Percentiles rank a stretch among this genome's conserved stretches.
These are phyloP conservation scores for Erpornis zantholeuca DNA, from an alignment of 2,113 vertebrate genomes.

Conservation along the genomic window DNA sequence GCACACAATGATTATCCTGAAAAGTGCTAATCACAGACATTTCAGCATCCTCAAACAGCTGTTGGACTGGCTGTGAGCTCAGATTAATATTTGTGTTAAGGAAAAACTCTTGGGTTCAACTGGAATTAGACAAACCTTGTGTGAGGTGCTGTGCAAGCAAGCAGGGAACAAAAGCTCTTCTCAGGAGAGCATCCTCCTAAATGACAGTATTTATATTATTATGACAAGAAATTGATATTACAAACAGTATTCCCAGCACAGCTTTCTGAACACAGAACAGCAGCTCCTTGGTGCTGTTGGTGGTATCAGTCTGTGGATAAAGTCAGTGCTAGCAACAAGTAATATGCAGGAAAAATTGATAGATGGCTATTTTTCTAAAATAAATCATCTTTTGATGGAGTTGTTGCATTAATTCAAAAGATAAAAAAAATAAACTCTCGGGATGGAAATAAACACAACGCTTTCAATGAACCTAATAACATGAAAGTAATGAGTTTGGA, in stretches of 20 bases:
- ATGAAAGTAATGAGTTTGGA: constrained; percentile 76
- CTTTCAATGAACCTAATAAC: constrained; percentile 70
- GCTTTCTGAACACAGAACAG: not conserved
- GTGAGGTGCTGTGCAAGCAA: not conserved
- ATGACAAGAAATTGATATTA: not conserved
- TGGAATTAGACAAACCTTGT: not conserved
- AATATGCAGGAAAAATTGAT: not conserved
- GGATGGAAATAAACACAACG: constrained; percentile 55
- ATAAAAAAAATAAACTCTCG: constrained; percentile 26
- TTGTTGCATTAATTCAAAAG: constrained; percentile 22
- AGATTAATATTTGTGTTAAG: not conserved
- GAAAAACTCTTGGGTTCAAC: not conserved
- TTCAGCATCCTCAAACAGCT: not conserved
- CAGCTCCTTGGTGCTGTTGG: not conserved
- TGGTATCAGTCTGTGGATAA: not conserved
- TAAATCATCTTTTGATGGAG: not conserved
- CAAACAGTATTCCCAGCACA: not conserved
- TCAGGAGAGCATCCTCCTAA: not conserved
- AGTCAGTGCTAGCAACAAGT: not conserved
- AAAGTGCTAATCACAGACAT: not conserved
- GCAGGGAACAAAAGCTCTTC: not conserved
- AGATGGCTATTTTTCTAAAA: not conserved
- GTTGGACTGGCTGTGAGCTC: not conserved
- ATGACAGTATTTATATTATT: not conserved
- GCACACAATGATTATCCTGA: fast-evolving